These are phyloP conservation scores for Macrophya annulata DNA, from an alignment of 2,888 invertebrate genomes.

Conservation along the genomic window DNA sequence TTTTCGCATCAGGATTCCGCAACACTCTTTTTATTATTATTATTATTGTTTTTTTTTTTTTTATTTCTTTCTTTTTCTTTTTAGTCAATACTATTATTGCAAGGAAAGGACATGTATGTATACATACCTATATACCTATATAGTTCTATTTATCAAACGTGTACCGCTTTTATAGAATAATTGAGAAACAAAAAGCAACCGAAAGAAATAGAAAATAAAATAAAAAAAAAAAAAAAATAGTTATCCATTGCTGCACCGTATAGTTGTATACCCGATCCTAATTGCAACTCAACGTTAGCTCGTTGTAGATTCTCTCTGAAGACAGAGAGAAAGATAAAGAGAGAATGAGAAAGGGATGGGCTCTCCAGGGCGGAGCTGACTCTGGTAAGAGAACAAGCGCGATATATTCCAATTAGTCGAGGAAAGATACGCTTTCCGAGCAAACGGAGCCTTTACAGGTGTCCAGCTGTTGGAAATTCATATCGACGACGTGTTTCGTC, in stretches of 20 bases:
- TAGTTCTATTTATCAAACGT: slow-evolving; percentile 27
- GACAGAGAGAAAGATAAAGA: slow-evolving; percentile 25
- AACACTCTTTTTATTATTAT: slow-evolving; percentile 8
- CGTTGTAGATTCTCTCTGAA: slow-evolving; percentile 29
- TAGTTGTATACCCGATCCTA: slow-evolving; percentile 21
- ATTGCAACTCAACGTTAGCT: slow-evolving; percentile 35
- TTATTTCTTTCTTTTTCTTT: neutral
- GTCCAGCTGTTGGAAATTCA: slow-evolving; percentile 54
- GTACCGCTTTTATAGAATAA: slow-evolving; percentile 24
- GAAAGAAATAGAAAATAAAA: neutral
- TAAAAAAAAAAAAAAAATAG: no score
- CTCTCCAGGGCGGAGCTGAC: neutral
- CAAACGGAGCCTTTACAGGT: slow-evolving; percentile 50
- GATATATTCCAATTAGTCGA: slow-evolving; percentile 53
- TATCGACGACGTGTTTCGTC: slow-evolving; percentile 49
- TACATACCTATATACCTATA: neutral
- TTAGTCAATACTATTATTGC: slow-evolving; percentile 6
- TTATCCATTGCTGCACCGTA: neutral
- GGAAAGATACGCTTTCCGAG: slow-evolving; percentile 50
- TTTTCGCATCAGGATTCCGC: slow-evolving; percentile 47
- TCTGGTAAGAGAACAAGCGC: slow-evolving; percentile 40
- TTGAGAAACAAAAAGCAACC: slow-evolving; percentile 27
- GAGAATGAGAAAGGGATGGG: neutral
- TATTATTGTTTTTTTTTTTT: neutral
- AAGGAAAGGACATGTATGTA: neutral